Evolutionary conservation across 2,797 vertebrate genomes (phyloP).

Genomic region (Helarctos malayanus): DNA sequence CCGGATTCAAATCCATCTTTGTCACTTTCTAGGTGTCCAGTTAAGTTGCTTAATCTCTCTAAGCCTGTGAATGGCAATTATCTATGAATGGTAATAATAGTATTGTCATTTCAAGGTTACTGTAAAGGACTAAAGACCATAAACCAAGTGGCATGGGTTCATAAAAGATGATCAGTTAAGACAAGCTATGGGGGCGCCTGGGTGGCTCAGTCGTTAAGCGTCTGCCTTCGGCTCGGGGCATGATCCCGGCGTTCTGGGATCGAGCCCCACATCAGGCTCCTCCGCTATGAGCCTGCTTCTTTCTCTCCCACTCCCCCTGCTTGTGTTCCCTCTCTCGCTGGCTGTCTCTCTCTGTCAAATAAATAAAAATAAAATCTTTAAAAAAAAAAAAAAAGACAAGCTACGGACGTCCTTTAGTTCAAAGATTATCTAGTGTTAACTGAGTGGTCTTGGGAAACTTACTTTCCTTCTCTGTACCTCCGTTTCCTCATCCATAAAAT

Average conservation of each 20-base stretch:
- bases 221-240: no score
- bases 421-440: background rate
- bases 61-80: background rate
- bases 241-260: no score
- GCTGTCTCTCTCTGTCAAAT: no score
- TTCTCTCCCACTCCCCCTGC: no score
- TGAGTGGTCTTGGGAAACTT: background rate
- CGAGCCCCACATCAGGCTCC: no score
- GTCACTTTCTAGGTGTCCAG: background rate
- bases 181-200: background rate
- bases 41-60: background rate
- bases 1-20: background rate
- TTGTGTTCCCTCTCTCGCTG: no score
- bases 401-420: background rate
- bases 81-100: background rate
- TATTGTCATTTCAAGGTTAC: background rate
- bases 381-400: background rate
- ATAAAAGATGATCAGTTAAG: background rate
- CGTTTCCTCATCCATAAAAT: background rate
- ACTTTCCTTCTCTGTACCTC: background rate
- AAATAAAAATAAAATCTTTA: no score
- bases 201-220: no score
- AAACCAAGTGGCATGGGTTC: background rate
- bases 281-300: no score
- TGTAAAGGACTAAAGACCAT: background rate